These are phyloP conservation scores for Hylaeus volcanicus DNA, from an alignment of 1,140 invertebrate species.

Conservation along the genomic window DNA sequence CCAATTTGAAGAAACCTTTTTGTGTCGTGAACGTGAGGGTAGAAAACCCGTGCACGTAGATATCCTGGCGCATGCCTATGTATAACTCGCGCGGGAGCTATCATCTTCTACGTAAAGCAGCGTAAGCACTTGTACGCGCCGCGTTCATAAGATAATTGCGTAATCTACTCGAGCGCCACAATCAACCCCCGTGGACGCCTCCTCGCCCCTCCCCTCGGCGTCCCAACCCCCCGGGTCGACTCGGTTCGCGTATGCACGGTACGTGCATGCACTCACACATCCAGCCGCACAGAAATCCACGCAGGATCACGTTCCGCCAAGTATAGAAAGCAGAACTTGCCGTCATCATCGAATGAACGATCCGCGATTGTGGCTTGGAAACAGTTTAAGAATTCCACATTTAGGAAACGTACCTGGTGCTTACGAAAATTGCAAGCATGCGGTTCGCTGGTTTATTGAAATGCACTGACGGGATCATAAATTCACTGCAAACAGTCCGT, in stretches of 20 bases:
- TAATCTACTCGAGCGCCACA: slow-evolving; percentile 71
- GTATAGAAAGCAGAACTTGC: slow-evolving; percentile 42
- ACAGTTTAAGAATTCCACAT: neutral
- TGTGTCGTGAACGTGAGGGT: slow-evolving; percentile 8
- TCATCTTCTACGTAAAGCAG: slow-evolving; percentile 58
- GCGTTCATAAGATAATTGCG: slow-evolving; percentile 76
- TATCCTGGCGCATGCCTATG: slow-evolving; percentile 22
- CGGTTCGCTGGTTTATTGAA: too few relatives aligned
- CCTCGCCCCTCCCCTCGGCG: neutral
- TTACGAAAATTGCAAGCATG: neutral
- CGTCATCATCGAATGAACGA: slow-evolving; percentile 23
- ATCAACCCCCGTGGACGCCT: slow-evolving; percentile 67
- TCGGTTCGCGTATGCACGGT: neutral
- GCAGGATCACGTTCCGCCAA: slow-evolving; percentile 53
- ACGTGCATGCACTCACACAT: neutral
- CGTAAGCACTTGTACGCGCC: slow-evolving; percentile 65
- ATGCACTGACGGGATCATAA: too few relatives aligned
- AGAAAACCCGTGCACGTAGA: slow-evolving; percentile 2
- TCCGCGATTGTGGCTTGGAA: slow-evolving; percentile 9
- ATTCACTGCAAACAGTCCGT: too few relatives aligned
- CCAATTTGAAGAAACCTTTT: slow-evolving; percentile 67
- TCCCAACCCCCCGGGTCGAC: neutral
- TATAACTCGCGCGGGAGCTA: slow-evolving; percentile 37
- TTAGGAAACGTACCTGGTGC: neutral
- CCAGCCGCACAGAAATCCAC: slow-evolving; percentile 20